Percentiles rank a stretch among this genome's conserved stretches.
Conservation (phyloP, 2,797 vertebrate species). For the Phataginus tricuspis region DNA sequence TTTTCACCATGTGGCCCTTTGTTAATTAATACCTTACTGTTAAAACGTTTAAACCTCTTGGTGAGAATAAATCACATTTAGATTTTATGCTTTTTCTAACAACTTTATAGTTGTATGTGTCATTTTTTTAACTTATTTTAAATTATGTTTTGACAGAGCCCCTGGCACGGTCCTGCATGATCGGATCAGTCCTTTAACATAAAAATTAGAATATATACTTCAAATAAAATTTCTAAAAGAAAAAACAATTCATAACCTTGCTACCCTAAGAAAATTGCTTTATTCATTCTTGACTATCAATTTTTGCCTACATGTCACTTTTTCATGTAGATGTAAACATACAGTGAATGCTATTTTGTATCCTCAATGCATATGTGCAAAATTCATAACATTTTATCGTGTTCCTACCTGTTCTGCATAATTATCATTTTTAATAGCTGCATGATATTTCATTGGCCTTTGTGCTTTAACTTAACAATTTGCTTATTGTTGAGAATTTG, state of each 20-base stretch:
- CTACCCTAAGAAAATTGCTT: neutral
- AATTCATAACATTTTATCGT: slow-evolving; percentile 32
- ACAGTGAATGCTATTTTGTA: neutral
- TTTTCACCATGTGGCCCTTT: too few species aligned
- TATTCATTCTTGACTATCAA: neutral
- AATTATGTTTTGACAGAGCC: neutral
- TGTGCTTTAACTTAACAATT: slow-evolving; percentile 22
- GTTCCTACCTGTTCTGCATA: neutral
- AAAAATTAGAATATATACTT: neutral
- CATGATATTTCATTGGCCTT: neutral
- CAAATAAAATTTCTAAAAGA: neutral
- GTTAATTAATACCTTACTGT: too few species aligned
- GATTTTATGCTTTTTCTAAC: too few species aligned
- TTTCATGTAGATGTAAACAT: neutral
- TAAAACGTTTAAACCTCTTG: too few species aligned
- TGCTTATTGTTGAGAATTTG: slow-evolving; percentile 44
- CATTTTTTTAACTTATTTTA: neutral
- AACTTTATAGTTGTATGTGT: neutral
- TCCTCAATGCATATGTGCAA: neutral
- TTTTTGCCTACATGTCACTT: neutral
- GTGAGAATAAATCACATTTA: too few species aligned
- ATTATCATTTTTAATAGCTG: slow-evolving; percentile 52
- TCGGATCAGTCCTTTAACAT: neutral
- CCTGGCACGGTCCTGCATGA: neutral
- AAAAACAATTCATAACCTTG: neutral